phyloP scores from a whole-genome alignment of 2,888 invertebrate genomes.

The Isoperla grammatica region DNA sequence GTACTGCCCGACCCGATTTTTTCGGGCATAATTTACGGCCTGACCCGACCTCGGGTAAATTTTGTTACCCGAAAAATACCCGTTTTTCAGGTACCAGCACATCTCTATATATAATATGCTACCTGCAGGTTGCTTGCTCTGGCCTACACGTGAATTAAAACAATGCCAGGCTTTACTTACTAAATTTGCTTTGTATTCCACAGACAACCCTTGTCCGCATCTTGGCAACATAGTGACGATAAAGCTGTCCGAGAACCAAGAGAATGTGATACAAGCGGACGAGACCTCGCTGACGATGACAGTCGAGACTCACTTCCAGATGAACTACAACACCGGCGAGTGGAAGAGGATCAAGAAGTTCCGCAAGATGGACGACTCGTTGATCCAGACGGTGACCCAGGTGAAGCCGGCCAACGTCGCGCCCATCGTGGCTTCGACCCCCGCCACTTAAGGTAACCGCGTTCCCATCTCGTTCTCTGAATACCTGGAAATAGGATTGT shows the following conservation, averaged over 20 bases:
- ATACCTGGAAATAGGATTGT: constrained; percentile 38
- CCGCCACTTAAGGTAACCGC: constrained; percentile 32
- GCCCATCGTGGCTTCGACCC: not conserved
- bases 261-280: constrained; percentile 80
- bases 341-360: constrained; percentile 94
- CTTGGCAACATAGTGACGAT: constrained; percentile 95
- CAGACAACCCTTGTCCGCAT: constrained; percentile 96
- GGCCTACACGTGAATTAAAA: too few species aligned
- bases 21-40: too few species aligned
- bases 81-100: too few species aligned
- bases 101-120: too few species aligned
- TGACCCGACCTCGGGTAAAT: too few species aligned
- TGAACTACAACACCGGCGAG: constrained; percentile 97
- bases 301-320: constrained; percentile 94
- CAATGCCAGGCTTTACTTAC: too few species aligned
- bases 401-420: not conserved
- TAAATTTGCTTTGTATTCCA: constrained; percentile 23
- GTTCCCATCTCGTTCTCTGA: constrained; percentile 27
- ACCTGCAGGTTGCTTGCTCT: too few species aligned
- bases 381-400: constrained; percentile 6
- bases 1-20: too few species aligned
- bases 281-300: constrained; percentile 71
- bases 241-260: constrained; percentile 86
- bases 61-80: too few species aligned
- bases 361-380: constrained; percentile 41